Evolutionary conservation across 2,113 vertebrate genomes (phyloP), one percentile per base, ranked within the genome.

Genomic region (Melanerpes aurifrons): DNA sequence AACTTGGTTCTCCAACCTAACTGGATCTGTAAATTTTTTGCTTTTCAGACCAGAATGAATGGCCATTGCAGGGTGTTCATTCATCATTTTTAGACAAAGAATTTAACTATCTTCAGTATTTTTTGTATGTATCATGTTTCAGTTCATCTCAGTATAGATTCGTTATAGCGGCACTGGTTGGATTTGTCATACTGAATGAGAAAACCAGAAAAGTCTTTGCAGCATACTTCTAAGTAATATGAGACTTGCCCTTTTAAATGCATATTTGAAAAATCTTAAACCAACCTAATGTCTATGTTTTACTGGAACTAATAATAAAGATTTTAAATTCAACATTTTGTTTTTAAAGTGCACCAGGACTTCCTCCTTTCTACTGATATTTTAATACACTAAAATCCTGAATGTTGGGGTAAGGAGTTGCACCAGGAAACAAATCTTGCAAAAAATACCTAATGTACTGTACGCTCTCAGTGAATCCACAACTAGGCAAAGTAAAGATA

Each of bases 31-130:
- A 45, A 45, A 15, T 50, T 50, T 50, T 50, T 50, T 50, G 9
- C 5, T 50, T 50, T 50, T 50, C 48, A 50, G 20, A 50, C 48
- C 10, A 45, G 43, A 87, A 26, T 40, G 3, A n/a, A 15, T 29
- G 24, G 18, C 3, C 0, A 1, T 21, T 32, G 12, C 15, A 45
- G 4, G 3, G 29, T 54, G 14, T 11, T 15, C 3, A 58, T 12
- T 47, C 5, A 21, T 47, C 50, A n/a, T 32, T 64, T 88, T 53
- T 78, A 19, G 26, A 86, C 28, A 26, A 20, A 68, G 1, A 81
- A 9, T 81, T 71, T 26, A 20, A 28, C 75, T 53, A 29, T 37
- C 28, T 58, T 69, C 24, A n/a, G 8, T 61, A 37, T 59, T 86
- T 86, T 92, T 10, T 76, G 2, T 45, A 9, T 16, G 4, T 18